These are phyloP conservation scores for Scomberomorus guttatus DNA, from an alignment of 2,797 vertebrate species.

Conservation along the genomic window DNA sequence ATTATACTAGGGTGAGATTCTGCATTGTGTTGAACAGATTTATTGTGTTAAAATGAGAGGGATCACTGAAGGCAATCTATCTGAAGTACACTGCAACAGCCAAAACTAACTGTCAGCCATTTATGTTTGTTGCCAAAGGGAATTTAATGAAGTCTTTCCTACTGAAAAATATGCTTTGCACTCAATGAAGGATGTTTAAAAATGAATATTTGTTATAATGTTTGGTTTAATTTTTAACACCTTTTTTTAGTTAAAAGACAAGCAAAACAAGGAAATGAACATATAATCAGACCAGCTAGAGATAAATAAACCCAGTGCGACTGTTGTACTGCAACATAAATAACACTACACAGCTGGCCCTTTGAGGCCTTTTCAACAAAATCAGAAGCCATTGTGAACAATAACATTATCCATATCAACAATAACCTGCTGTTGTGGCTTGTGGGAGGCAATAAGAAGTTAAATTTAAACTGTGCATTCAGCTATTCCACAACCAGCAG, in stretches of 20 bases:
- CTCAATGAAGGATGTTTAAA: slow-evolving; percentile 32
- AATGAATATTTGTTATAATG: slow-evolving; percentile 1
- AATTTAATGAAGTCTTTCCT: slow-evolving; percentile 51
- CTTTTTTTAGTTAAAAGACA: background rate
- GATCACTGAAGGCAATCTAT: slow-evolving; percentile 36
- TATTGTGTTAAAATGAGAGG: slow-evolving; percentile 36
- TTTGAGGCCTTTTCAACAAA: slow-evolving; percentile 28
- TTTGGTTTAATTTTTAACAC: background rate
- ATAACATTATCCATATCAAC: slow-evolving; percentile 31
- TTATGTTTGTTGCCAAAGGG: slow-evolving; percentile 72
- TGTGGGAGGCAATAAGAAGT: slow-evolving; percentile 32
- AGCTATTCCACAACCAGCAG: slow-evolving; percentile 40
- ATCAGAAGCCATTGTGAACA: slow-evolving; percentile 58
- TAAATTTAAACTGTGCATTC: slow-evolving; percentile 28
- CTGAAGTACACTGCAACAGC: slow-evolving; percentile 43
- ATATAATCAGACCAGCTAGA: slow-evolving; percentile 15
- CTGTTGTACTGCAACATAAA: slow-evolving; percentile 20
- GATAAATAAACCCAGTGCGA: background rate
- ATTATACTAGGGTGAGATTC: slow-evolving; percentile 33
- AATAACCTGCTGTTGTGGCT: slow-evolving; percentile 41
- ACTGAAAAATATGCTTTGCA: slow-evolving; percentile 24
- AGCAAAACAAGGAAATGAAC: slow-evolving; percentile 20
- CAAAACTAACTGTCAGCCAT: slow-evolving; percentile 67
- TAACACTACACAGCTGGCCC: slow-evolving; percentile 25
- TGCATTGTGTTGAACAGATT: slow-evolving; percentile 37